A percentile compares a stretch with the other conserved stretches of the same genome.
Conservation (phyloP, 2,888 invertebrate species). For the Sinelater perroti region DNA sequence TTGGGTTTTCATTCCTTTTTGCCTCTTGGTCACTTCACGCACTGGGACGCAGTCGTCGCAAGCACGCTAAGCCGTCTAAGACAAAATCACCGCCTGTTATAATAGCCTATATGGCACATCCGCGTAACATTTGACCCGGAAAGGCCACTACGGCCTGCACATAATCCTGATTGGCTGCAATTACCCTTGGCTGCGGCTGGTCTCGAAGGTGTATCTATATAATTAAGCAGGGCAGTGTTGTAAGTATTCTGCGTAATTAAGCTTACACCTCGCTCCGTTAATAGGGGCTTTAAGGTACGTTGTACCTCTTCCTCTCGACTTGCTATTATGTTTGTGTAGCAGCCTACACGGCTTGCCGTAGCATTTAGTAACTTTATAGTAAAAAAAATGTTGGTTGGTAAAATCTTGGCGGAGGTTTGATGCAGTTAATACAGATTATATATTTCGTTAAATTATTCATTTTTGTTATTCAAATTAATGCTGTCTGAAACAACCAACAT, state of each 20-base stretch:
- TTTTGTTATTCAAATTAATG: too few species aligned
- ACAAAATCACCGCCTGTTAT: conserved; percentile 25
- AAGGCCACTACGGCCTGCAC: conserved; percentile 29
- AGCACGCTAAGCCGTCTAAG: conserved; percentile 19
- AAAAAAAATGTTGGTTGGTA: too few species aligned
- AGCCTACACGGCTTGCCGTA: too few species aligned
- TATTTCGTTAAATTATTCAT: too few species aligned
- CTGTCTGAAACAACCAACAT: too few species aligned
- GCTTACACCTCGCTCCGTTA: conserved; percentile 39
- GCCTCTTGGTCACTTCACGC: not conserved
- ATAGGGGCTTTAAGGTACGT: too few species aligned
- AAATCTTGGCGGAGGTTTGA: too few species aligned
- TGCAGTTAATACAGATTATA: too few species aligned
- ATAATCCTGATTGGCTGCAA: conserved; percentile 45
- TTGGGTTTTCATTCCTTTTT: conserved; percentile 9
- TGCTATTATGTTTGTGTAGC: too few species aligned
- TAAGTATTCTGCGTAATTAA: conserved; percentile 42
- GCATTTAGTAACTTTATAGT: too few species aligned
- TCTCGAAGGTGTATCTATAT: conserved; percentile 43
- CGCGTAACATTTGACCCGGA: conserved; percentile 25
- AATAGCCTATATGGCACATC: conserved; percentile 26
- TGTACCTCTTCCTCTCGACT: too few species aligned
- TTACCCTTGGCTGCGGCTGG: conserved; percentile 36
- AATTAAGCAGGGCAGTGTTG: conserved; percentile 41
- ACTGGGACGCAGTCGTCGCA: too few species aligned